Evolutionary conservation across 2,888 invertebrate genomes (phyloP).

Genomic region (Melieria crassipennis): DNA sequence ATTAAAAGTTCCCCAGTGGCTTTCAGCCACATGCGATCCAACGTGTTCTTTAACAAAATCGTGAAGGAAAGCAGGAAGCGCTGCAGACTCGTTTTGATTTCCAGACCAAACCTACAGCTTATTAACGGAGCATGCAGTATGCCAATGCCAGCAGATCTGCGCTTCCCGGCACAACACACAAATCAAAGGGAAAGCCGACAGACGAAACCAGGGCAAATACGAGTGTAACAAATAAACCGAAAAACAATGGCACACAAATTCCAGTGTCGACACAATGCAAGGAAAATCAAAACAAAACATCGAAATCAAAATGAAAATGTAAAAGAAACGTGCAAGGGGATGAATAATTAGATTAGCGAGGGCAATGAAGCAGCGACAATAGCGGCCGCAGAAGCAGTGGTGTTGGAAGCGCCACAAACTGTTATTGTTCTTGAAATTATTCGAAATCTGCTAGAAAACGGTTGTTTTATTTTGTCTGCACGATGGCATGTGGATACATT

Average conservation of each 20-base stretch:
- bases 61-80: not conserved
- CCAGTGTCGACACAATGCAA: constrained; percentile 10
- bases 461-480: too few relatives aligned
- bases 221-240: constrained; percentile 1
- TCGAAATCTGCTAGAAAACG: too few relatives aligned
- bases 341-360: constrained; percentile 61
- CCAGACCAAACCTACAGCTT: constrained; percentile 43
- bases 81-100: not conserved
- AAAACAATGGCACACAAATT: constrained; percentile 25
- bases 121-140: constrained; percentile 48
- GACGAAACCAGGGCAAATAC: constrained; percentile 18
- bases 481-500: too few relatives aligned
- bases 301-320: not conserved
- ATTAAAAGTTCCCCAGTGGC: constrained; percentile 30
- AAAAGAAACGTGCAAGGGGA: constrained; percentile 50
- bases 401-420: too few relatives aligned
- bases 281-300: constrained; percentile 2
- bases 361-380: too few relatives aligned
- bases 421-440: too few relatives aligned
- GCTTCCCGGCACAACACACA: constrained; percentile 13
- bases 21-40: constrained; percentile 3
- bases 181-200: constrained; percentile 36
- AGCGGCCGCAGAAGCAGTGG: too few relatives aligned
- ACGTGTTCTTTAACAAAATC: not conserved
- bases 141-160: not conserved